These are phyloP conservation scores for Rhysida immarginata DNA, from an alignment of 1,140 invertebrate genomes.

Conservation along the genomic window DNA sequence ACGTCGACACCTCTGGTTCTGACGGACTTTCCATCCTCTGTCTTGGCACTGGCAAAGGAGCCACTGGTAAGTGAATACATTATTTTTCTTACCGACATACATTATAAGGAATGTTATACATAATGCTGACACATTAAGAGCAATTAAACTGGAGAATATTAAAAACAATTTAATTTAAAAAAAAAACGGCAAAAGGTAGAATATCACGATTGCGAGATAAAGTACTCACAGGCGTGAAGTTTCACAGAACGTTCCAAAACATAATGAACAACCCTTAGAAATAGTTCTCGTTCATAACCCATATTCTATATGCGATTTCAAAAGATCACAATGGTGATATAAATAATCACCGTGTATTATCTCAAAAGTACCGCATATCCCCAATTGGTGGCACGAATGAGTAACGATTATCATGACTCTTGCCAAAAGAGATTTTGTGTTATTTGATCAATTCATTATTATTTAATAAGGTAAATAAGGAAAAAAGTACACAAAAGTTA, in stretches of 20 bases:
- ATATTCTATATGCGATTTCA: not conserved
- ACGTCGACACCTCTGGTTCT: not conserved
- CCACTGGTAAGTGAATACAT: slow-evolving; percentile 5
- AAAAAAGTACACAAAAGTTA: not conserved
- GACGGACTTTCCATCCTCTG: not conserved
- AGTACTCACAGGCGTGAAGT: too few species aligned
- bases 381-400: not conserved
- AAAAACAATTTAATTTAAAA: not conserved
- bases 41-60: slow-evolving; percentile 11
- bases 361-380: not conserved
- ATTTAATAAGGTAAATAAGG: not conserved
- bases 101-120: not conserved
- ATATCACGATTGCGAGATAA: too few species aligned
- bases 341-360: not conserved
- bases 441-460: not conserved
- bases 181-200: not conserved
- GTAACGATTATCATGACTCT: not conserved
- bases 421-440: not conserved
- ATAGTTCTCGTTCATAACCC: not conserved
- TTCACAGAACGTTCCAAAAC: not conserved
- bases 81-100: not conserved
- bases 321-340: not conserved
- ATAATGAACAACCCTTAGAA: not conserved
- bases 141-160: not conserved
- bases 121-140: not conserved